Percentiles rank a stretch among this genome's conserved stretches.
phyloP scores from a whole-genome alignment of 2,113 vertebrate species.

The Enhydra lutris region DNA sequence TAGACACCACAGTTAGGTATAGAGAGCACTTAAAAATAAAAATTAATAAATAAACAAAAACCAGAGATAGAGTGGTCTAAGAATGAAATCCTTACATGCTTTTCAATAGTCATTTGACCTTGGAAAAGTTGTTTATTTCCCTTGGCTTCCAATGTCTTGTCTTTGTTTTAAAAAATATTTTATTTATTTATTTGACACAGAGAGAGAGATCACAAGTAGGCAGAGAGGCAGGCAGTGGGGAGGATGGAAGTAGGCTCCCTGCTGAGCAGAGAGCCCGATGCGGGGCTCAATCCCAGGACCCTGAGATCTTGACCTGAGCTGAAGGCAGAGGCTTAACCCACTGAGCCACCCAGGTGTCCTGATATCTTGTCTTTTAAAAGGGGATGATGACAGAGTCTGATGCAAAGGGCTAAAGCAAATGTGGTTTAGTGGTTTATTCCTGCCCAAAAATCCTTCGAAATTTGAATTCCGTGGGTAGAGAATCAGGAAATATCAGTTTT shows the following conservation, averaged over 20 bases:
- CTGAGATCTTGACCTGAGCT: no score
- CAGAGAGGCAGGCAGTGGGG: no score
- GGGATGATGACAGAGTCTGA: neutral
- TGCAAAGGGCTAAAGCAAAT: neutral
- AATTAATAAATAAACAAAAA: neutral
- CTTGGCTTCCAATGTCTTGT: neutral
- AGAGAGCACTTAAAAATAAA: no score
- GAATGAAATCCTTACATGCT: neutral
- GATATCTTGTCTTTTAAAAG: neutral
- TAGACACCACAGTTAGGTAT: no score
- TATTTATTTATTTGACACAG: no score
- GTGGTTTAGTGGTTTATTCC: neutral
- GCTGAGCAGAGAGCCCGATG: no score
- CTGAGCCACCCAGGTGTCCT: neutral
- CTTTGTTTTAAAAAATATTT: neutral
- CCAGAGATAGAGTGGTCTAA: neutral
- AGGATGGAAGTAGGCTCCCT: no score
- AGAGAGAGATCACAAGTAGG: no score
- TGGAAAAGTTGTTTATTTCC: neutral
- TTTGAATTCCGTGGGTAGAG: neutral
- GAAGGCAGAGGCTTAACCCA: no score
- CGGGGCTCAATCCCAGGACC: no score
- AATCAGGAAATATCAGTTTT: slow-evolving; percentile 14
- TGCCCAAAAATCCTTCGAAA: neutral
- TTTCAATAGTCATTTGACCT: neutral